Percentiles rank a stretch among this genome's conserved stretches.
These are phyloP conservation scores for Drosophila putrida DNA, from an alignment of 2,888 invertebrate species.

Conservation along the genomic window DNA sequence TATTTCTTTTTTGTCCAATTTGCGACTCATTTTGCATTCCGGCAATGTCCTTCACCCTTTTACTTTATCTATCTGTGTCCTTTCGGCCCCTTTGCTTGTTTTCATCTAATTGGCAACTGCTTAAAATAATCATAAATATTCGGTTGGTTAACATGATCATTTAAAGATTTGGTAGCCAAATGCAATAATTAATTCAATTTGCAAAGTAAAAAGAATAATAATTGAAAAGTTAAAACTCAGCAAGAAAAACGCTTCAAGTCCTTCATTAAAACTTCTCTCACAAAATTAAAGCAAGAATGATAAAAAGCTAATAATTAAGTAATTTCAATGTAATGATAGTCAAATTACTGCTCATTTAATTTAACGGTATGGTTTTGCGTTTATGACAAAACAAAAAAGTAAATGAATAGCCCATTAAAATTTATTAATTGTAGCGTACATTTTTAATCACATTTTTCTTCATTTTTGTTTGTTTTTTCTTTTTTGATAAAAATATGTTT, in stretches of 20 bases:
- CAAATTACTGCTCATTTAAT: slow-evolving; percentile 5
- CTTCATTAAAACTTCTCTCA: slow-evolving; percentile 1
- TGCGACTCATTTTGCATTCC: slow-evolving; percentile 46
- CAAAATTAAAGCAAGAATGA: background rate
- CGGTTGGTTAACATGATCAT: slow-evolving; percentile 40
- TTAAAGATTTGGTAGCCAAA: slow-evolving; percentile 11
- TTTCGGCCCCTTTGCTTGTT: background rate
- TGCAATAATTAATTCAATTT: slow-evolving; percentile 9
- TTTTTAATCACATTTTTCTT: too few species aligned
- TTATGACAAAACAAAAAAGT: background rate
- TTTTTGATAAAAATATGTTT: too few species aligned
- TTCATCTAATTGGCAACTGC: slow-evolving; percentile 47
- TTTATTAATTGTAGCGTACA: background rate
- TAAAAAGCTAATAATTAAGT: background rate
- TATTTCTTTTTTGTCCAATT: slow-evolving; percentile 50
- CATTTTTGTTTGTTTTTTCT: too few species aligned
- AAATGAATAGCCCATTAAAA: background rate
- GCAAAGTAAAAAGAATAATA: slow-evolving; percentile 5
- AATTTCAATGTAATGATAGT: slow-evolving; percentile 5
- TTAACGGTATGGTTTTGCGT: background rate
- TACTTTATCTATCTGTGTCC: background rate
- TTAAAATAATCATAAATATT: slow-evolving; percentile 33
- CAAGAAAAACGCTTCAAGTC: background rate
- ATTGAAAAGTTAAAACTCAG: slow-evolving; percentile 21
- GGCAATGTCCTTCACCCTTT: slow-evolving; percentile 21